Evolutionary conservation across 1,140 invertebrate species (phyloP).

Genomic region (Cepaea nemoralis): DNA sequence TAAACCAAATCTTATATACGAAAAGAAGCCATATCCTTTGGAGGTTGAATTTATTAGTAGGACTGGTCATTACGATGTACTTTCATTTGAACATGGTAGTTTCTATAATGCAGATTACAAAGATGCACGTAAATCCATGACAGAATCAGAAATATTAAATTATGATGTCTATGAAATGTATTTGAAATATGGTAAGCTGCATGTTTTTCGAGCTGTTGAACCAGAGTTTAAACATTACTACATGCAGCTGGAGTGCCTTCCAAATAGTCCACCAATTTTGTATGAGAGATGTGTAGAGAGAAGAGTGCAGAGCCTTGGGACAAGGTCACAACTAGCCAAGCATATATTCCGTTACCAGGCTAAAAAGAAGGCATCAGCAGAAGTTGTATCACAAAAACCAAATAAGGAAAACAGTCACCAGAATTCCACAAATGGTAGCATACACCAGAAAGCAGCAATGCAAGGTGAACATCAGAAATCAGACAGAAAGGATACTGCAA

Average conservation of each 20-base stretch:
- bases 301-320: constrained; percentile 65
- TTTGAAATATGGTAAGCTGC: constrained; percentile 75
- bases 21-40: constrained; percentile 70
- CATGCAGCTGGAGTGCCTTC: constrained; percentile 70
- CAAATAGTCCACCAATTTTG: constrained; percentile 45
- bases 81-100: constrained; percentile 81
- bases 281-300: constrained; percentile 64
- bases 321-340: constrained; percentile 69
- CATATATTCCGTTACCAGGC: constrained; percentile 65
- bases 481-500: neutral
- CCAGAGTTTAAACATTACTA: constrained; percentile 79
- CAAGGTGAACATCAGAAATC: neutral
- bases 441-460: neutral
- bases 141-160: constrained; percentile 45
- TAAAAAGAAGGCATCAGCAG: constrained; percentile 35
- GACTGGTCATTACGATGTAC: constrained; percentile 84
- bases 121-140: constrained; percentile 76
- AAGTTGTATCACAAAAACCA: neutral
- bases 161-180: constrained; percentile 78
- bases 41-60: constrained; percentile 83
- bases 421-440: neutral
- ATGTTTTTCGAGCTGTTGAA: constrained; percentile 81
- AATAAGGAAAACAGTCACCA: neutral
- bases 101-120: constrained; percentile 88
- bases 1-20: constrained; percentile 69